Evolutionary conservation across 2,113 vertebrate species (phyloP).

Genomic region (Stegastes partitus): DNA sequence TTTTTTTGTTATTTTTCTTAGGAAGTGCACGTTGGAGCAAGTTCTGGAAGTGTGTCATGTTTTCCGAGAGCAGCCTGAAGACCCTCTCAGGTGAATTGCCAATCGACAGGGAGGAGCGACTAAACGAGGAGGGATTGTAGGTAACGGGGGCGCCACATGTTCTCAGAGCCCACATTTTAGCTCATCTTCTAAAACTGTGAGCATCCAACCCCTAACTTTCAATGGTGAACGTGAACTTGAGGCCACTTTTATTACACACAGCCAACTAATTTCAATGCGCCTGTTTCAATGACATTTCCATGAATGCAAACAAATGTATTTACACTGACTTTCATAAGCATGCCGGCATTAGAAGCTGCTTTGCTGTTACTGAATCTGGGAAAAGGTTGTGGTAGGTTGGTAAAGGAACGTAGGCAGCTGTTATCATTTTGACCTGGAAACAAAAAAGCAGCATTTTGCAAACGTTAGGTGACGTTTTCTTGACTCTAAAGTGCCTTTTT

Average conservation of each 20-base stretch:
- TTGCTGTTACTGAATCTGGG: slow-evolving; percentile 96
- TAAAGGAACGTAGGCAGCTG: slow-evolving; percentile 96
- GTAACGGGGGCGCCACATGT: slow-evolving; percentile 6
- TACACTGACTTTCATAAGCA: slow-evolving; percentile 37
- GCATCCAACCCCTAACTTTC: slow-evolving; percentile 37
- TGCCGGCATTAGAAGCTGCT: slow-evolving; percentile 93
- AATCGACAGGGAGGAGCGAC: slow-evolving; percentile 11
- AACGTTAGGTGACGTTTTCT: not conserved
- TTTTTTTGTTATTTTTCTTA: not conserved
- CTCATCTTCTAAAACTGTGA: too few relatives aligned
- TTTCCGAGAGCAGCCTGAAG: not conserved
- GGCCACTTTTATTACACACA: too few relatives aligned
- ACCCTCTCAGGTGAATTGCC: slow-evolving; percentile 22
- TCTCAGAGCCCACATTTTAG: not conserved
- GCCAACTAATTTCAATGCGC: too few relatives aligned
- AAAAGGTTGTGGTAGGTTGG: slow-evolving; percentile 99
- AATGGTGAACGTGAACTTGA: slow-evolving; percentile 63
- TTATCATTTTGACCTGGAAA: slow-evolving; percentile 97
- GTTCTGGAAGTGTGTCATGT: slow-evolving; percentile 24
- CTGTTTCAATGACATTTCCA: too few relatives aligned
- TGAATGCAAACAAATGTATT: too few relatives aligned
- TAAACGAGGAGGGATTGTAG: slow-evolving; percentile 5
- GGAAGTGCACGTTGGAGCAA: slow-evolving; percentile 26
- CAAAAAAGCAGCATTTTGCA: not conserved
- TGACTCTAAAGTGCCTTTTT: too few relatives aligned